Evolutionary conservation across 2,113 vertebrate genomes (phyloP).

Genomic region (Psammodynastes pulverulentus): DNA sequence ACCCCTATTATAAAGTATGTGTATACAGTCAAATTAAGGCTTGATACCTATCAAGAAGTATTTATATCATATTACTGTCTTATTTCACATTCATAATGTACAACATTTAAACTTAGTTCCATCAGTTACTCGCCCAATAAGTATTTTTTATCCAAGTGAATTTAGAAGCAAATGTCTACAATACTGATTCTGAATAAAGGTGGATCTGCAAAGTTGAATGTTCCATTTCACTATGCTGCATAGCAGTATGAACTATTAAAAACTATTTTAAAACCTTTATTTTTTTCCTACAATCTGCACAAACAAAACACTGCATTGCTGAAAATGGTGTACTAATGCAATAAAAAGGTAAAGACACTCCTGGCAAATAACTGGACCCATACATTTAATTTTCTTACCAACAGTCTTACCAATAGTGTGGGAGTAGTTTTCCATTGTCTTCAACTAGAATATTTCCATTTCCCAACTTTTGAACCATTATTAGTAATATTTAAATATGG

Average conservation of each 20-base stretch:
- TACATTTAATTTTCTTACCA: not conserved
- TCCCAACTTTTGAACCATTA: not conserved
- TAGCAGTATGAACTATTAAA: not conserved
- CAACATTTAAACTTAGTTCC: not conserved
- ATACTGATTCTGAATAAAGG: not conserved
- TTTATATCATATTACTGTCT: not conserved
- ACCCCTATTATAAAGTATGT: not conserved
- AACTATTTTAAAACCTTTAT: not conserved
- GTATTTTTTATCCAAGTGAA: not conserved
- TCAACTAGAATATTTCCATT: not conserved
- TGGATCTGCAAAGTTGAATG: not conserved
- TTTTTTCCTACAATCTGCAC: not conserved
- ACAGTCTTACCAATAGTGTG: not conserved
- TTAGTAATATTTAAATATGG: not conserved
- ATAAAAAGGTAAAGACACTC: not conserved
- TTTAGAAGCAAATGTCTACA: not conserved
- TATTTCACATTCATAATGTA: not conserved
- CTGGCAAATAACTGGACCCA: not conserved
- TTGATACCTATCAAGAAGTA: not conserved
- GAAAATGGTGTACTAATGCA: not conserved
- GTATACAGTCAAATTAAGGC: not conserved
- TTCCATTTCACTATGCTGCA: not conserved
- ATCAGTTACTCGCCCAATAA: not conserved
- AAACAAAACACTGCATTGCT: not conserved
- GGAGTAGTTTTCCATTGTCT: not conserved